These are phyloP conservation scores for Diploptera punctata DNA, from an alignment of 2,888 invertebrate genomes.

Conservation along the genomic window DNA sequence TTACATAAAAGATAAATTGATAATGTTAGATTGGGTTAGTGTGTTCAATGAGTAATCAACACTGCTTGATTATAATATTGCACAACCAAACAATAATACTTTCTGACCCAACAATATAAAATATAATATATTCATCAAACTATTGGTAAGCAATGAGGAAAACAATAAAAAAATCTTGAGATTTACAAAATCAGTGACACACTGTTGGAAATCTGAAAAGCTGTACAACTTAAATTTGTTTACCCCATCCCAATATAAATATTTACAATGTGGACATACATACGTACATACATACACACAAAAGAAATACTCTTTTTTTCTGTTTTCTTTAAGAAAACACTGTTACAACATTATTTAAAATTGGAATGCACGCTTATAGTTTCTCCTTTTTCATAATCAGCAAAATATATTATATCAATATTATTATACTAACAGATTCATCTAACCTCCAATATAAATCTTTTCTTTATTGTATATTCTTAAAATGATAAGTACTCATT, in stretches of 20 bases:
- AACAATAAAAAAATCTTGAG: too few relatives aligned
- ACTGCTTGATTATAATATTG: too few relatives aligned
- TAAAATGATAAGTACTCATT: slow-evolving; percentile 10
- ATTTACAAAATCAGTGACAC: too few relatives aligned
- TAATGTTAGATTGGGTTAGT: too few relatives aligned
- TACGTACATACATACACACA: not conserved
- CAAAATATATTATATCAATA: slow-evolving; percentile 30
- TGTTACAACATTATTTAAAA: slow-evolving; percentile 11
- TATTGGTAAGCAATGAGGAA: too few relatives aligned
- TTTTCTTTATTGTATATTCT: slow-evolving; percentile 10
- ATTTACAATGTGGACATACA: slow-evolving; percentile 9
- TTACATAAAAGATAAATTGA: too few relatives aligned
- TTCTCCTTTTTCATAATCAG: slow-evolving; percentile 7
- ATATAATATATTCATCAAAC: too few relatives aligned
- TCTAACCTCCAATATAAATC: slow-evolving; percentile 34
- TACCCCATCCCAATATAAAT: slow-evolving; percentile 22
- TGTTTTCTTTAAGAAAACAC: not conserved
- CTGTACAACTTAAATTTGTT: too few relatives aligned
- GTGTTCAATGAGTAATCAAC: too few relatives aligned
- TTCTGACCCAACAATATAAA: too few relatives aligned
- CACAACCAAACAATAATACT: too few relatives aligned
- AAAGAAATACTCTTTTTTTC: not conserved
- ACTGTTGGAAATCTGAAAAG: too few relatives aligned
- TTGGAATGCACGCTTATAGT: slow-evolving; percentile 19
- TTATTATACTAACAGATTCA: slow-evolving; percentile 30